Conservation (phyloP, 2,797 vertebrate species). For the Manis javanica region DNA sequence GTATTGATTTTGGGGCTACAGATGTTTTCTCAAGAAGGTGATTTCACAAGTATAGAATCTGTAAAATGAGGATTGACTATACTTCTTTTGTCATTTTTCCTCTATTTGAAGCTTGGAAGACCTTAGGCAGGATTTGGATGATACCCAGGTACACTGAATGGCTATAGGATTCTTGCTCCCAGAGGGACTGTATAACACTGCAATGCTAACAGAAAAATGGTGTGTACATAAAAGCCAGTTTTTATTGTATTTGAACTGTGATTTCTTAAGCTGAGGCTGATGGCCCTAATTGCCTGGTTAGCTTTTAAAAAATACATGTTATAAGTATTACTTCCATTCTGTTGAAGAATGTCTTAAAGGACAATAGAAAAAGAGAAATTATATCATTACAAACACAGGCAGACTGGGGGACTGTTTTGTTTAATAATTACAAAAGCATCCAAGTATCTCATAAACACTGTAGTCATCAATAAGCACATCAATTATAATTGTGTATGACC, state of each 20-base stretch:
- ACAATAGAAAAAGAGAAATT: background rate
- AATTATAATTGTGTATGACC: background rate
- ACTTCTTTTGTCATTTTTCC: background rate
- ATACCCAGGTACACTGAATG: background rate
- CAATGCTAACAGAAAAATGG: background rate
- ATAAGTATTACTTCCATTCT: background rate
- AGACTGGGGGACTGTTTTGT: background rate
- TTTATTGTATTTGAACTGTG: background rate
- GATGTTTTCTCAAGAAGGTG: background rate
- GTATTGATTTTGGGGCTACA: no score
- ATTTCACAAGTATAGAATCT: background rate
- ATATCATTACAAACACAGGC: background rate
- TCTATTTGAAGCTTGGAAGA: background rate
- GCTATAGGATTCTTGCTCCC: background rate
- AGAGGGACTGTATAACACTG: rapidly evolving
- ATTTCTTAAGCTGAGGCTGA: background rate
- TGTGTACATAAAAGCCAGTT: background rate
- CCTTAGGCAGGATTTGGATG: background rate
- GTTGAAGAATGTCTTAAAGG: background rate
- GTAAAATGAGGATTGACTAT: no score
- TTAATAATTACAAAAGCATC: background rate
- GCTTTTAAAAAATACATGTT: background rate
- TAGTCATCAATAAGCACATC: background rate
- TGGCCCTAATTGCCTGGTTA: background rate
- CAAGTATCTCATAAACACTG: background rate